phyloP scores from a whole-genome alignment of 2,797 vertebrate genomes.

The Mormyrops boulengeri region DNA sequence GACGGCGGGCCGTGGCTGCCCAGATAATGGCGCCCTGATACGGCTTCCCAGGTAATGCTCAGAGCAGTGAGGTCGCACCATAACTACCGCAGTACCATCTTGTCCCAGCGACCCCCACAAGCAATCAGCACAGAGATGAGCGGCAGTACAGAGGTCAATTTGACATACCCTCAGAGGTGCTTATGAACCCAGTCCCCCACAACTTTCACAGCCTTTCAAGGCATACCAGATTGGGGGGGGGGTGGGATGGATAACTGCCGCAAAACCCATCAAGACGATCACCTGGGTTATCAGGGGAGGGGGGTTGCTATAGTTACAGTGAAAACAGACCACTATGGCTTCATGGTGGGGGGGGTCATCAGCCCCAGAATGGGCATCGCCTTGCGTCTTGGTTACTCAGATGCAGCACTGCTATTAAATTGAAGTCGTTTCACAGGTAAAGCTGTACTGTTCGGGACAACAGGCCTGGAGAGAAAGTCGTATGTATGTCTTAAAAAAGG shows the following conservation, averaged over 20 bases:
- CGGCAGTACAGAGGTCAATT: background rate
- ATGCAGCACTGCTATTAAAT: background rate
- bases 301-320: background rate
- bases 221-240: background rate
- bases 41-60: background rate
- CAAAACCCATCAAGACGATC: background rate
- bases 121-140: background rate
- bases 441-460: background rate
- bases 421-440: background rate
- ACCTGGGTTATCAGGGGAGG: background rate
- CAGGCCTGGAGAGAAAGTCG: background rate
- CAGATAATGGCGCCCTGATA: background rate
- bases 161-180: background rate
- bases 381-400: background rate
- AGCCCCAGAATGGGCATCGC: background rate
- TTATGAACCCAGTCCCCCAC: background rate
- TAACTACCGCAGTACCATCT: background rate
- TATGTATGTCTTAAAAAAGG: background rate
- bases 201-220: background rate
- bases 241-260: background rate
- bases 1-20: background rate
- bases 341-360: background rate
- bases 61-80: background rate
- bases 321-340: background rate
- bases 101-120: background rate